phyloP scores from a whole-genome alignment of 1,140 invertebrate genomes.

The Bombus terrestris region DNA sequence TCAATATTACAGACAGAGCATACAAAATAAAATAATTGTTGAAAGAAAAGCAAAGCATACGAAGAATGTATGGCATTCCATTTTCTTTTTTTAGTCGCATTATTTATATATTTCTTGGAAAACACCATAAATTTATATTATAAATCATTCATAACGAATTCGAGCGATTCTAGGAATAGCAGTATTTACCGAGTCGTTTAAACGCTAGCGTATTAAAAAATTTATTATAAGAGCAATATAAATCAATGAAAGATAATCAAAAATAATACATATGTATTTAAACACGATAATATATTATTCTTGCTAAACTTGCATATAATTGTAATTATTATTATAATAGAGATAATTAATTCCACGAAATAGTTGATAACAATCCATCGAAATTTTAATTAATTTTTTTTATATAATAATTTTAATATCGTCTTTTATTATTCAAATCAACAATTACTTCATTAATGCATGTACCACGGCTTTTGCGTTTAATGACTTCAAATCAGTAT shows the following conservation, averaged over 20 bases:
- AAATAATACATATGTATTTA: neutral
- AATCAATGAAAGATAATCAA: neutral
- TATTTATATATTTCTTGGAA: constrained; percentile 38
- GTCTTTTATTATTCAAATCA: constrained; percentile 38
- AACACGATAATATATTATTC: constrained; percentile 27
- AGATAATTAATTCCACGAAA: constrained; percentile 17
- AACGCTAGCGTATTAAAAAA: neutral
- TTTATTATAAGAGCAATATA: constrained; percentile 4
- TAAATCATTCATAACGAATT: constrained; percentile 53
- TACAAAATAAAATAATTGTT: neutral
- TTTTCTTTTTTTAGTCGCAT: neutral
- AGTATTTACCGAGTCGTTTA: neutral
- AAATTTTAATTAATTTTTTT: constrained; percentile 21
- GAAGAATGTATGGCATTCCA: neutral
- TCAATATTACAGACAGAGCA: neutral
- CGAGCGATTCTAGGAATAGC: constrained; percentile 12
- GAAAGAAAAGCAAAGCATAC: neutral
- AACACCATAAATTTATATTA: constrained; percentile 49
- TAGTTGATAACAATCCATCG: constrained; percentile 28
- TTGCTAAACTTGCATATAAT: constrained; percentile 32
- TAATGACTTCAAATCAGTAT: constrained; percentile 97
- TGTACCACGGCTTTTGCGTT: constrained; percentile 98
- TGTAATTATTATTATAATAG: constrained; percentile 6
- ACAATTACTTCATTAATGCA: constrained; percentile 95
- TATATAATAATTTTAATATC: constrained; percentile 36